Conservation (phyloP, 1,140 invertebrate genomes). For the Heliconius nattereri region DNA sequence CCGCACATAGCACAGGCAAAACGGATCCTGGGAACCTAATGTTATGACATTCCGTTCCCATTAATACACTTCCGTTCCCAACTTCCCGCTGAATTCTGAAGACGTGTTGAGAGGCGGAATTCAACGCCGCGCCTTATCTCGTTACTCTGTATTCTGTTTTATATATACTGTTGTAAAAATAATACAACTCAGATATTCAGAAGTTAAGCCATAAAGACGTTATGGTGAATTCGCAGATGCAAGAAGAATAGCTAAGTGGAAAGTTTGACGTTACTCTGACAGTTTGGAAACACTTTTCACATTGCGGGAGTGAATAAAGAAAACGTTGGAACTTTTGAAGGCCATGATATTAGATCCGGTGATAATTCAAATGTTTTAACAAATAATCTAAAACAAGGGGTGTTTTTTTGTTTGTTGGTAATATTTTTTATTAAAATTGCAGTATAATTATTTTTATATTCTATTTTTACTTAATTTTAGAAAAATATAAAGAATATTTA, state of each 20-base stretch:
- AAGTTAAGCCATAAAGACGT: conserved; percentile 50
- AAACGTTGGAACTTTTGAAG: conserved; percentile 4
- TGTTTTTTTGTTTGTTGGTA: not conserved
- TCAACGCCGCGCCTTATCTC: no score
- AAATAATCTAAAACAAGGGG: not conserved
- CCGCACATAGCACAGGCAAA: no score
- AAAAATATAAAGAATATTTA: no score
- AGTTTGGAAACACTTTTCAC: conserved; percentile 39
- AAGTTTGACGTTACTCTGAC: conserved; percentile 60
- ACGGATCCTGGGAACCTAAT: no score
- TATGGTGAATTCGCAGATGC: conserved; percentile 55
- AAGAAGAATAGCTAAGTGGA: conserved; percentile 55
- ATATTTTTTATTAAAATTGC: no score
- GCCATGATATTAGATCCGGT: not conserved
- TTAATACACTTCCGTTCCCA: no score
- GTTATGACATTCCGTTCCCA: no score
- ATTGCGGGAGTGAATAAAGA: conserved; percentile 21
- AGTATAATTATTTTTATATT: no score
- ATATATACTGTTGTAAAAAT: conserved; percentile 24
- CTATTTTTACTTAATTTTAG: no score
- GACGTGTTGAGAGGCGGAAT: no score
- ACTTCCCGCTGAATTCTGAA: no score
- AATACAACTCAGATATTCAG: conserved; percentile 32
- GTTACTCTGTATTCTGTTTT: not conserved
- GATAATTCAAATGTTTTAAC: conserved; percentile 3